A percentile compares a stretch with the other conserved stretches of the same genome.
Conservation (phyloP, 2,113 vertebrate genomes). For the Electrona antarctica region DNA sequence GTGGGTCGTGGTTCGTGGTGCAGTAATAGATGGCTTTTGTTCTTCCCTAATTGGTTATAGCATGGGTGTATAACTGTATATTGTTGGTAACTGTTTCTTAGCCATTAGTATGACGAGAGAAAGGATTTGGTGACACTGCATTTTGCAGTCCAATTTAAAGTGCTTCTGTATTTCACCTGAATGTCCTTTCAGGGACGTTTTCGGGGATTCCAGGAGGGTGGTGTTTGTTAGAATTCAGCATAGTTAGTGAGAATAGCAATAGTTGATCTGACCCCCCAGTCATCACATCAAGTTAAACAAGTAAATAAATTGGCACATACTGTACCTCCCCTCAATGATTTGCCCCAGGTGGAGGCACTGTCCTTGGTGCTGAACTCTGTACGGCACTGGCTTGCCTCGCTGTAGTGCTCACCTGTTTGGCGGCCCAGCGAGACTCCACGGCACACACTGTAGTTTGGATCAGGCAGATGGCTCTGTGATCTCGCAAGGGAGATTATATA, state of each 20-base stretch:
- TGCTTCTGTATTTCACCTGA: conserved; percentile 54
- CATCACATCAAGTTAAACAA: no score
- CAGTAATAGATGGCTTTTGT: conserved; percentile 54
- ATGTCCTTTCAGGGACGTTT: conserved; percentile 4
- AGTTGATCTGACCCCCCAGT: no score
- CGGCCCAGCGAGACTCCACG: no score
- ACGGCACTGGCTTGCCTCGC: no score
- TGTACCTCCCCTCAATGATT: no score
- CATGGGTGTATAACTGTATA: conserved; percentile 40
- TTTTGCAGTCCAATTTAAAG: conserved; percentile 60
- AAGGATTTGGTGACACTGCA: conserved; percentile 52
- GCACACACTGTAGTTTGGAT: no score
- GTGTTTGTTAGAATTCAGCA: conserved; percentile 28
- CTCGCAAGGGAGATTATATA: no score
- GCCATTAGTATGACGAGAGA: conserved; percentile 47
- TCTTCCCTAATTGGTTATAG: conserved; percentile 54
- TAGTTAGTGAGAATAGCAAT: conserved; percentile 10
- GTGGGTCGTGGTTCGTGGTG: conserved; percentile 30
- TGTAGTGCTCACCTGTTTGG: no score
- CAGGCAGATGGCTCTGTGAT: no score
- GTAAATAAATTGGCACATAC: no score
- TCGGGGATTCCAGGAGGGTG: conserved; percentile 20
- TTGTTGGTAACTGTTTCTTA: conserved; percentile 60
- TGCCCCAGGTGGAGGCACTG: no score
- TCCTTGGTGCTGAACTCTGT: no score